A percentile compares a stretch with the other conserved stretches of the same genome.
Conservation (phyloP, 2,888 invertebrate genomes). For the Andrena bucephala region DNA sequence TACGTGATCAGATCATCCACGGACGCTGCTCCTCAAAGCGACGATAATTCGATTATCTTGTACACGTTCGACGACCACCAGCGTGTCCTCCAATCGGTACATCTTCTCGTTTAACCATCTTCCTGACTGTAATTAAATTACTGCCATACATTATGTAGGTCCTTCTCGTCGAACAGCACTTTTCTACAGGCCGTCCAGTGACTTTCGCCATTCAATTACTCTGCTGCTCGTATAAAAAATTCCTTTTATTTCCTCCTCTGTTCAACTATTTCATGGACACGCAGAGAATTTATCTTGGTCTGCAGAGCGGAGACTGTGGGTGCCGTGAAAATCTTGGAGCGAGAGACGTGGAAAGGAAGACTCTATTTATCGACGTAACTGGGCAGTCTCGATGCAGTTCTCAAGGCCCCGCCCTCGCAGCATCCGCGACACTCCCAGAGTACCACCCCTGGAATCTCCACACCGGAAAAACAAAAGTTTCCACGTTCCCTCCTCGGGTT, state of each 20-base stretch:
- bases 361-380: constrained; percentile 74
- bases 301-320: background rate
- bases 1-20: constrained; percentile 84
- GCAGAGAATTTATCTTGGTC: too few relatives aligned
- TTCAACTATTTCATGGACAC: background rate
- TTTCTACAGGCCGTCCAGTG: background rate
- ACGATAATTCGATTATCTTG: constrained; percentile 84
- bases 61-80: constrained; percentile 83
- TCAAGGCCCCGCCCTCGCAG: constrained; percentile 83
- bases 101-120: constrained; percentile 69
- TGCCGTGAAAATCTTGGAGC: background rate
- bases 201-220: background rate
- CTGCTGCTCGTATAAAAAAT: too few relatives aligned
- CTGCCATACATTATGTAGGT: constrained; percentile 17
- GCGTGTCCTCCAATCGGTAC: constrained; percentile 69
- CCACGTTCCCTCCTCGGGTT: constrained; percentile 9
- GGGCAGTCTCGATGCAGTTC: constrained; percentile 78
- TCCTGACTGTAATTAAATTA: constrained; percentile 65
- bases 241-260: background rate
- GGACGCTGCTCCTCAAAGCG: constrained; percentile 84
- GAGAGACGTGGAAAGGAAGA: constrained; percentile 38
- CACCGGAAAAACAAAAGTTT: constrained; percentile 53
- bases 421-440: constrained; percentile 80
- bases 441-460: constrained; percentile 78
- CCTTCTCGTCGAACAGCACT: background rate